phyloP scores from a whole-genome alignment of 2,113 vertebrate species.

The Uria lomvia region DNA sequence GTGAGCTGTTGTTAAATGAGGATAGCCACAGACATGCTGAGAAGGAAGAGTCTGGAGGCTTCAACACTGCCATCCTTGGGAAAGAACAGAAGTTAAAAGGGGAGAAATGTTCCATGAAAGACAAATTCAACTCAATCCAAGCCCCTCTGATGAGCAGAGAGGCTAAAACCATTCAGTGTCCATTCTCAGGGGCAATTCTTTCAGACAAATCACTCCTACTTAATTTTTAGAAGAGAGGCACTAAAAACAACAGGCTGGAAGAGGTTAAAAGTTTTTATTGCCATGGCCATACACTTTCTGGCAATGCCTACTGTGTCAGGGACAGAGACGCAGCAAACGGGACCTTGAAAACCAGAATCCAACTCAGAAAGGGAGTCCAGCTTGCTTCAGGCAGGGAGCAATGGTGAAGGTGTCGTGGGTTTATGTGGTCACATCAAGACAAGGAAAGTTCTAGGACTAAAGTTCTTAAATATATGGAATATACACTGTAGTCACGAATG shows the following conservation, averaged over 20 bases:
- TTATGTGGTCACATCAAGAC: rapidly evolving
- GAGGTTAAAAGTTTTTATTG: neutral
- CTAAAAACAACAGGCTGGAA: neutral
- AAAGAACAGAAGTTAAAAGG: neutral
- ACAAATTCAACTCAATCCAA: neutral
- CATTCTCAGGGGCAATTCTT: neutral
- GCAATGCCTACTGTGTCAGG: neutral
- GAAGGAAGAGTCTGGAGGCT: neutral
- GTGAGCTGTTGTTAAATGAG: neutral
- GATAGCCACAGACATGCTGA: neutral
- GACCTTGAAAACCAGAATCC: neutral
- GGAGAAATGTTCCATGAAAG: neutral
- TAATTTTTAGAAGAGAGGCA: neutral
- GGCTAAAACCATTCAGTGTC: neutral
- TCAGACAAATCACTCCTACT: neutral
- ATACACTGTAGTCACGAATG: neutral
- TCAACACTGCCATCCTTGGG: neutral
- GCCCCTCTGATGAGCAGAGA: neutral
- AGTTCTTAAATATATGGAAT: neutral
- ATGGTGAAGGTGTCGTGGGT: neutral
- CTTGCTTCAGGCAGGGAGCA: neutral
- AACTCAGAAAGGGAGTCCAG: neutral
- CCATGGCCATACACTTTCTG: neutral
- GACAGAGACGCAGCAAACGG: neutral
- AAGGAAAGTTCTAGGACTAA: neutral